Evolutionary conservation across 2,888 invertebrate species (phyloP).

Genomic region (Oxycera nigricornis): DNA sequence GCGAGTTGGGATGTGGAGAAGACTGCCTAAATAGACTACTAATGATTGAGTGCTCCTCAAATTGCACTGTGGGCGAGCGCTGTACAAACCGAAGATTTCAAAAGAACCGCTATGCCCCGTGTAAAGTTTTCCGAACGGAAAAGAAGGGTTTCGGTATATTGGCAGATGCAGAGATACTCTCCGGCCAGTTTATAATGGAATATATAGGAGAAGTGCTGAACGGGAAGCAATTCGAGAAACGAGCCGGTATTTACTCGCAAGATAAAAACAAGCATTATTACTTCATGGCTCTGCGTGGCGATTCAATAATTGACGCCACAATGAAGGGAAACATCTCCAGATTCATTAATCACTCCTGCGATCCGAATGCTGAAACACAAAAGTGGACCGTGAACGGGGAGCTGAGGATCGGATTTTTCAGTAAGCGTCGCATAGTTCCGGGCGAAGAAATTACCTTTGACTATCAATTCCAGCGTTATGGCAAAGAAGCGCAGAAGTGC

Average conservation of each 20-base stretch:
- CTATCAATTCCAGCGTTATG: slow-evolving; percentile 97
- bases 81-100: slow-evolving; percentile 97
- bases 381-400: slow-evolving; percentile 96
- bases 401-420: slow-evolving; percentile 95
- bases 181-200: slow-evolving; percentile 94
- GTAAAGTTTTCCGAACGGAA: slow-evolving; percentile 88
- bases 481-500: slow-evolving; percentile 95
- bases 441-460: slow-evolving; percentile 99
- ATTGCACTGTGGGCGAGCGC: slow-evolving; percentile 86
- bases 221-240: slow-evolving; percentile 84
- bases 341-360: slow-evolving; percentile 99
- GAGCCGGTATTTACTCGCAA: slow-evolving; percentile 87
- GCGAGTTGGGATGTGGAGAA: slow-evolving; percentile 90
- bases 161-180: slow-evolving; percentile 55
- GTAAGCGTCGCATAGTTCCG: slow-evolving; percentile 77
- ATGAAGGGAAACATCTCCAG: slow-evolving; percentile 93
- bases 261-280: slow-evolving; percentile 94
- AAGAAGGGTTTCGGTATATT: slow-evolving; percentile 95
- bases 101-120: slow-evolving; percentile 80
- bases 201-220: slow-evolving; percentile 98
- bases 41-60: slow-evolving; percentile 97
- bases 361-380: slow-evolving; percentile 98
- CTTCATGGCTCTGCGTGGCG: slow-evolving; percentile 95
- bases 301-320: slow-evolving; percentile 96
- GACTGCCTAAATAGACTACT: slow-evolving; percentile 95